These are phyloP conservation scores for Phasia obesa DNA, from an alignment of 2,888 invertebrate genomes.

Conservation along the genomic window DNA sequence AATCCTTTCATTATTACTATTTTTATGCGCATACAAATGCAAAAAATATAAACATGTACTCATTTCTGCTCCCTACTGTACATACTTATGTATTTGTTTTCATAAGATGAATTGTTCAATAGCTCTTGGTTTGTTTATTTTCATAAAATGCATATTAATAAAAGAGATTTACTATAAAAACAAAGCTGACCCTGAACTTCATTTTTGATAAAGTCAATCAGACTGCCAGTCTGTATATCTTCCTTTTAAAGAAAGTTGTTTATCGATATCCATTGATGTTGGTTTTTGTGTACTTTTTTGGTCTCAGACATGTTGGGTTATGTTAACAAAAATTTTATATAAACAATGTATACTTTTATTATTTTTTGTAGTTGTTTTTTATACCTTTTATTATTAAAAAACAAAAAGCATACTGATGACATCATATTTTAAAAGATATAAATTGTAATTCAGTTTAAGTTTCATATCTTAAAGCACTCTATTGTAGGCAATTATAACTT, in stretches of 20 bases:
- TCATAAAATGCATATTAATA: background rate
- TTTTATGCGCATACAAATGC: too few relatives aligned
- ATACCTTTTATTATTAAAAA: conserved; percentile 22
- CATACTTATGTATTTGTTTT: conserved; percentile 1
- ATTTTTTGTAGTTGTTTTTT: conserved; percentile 24
- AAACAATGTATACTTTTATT: conserved; percentile 22
- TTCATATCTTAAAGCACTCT: too few relatives aligned
- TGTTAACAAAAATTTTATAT: conserved; percentile 3
- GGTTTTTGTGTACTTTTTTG: conserved; percentile 3
- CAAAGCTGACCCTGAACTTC: conserved; percentile 68
- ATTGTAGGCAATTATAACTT: background rate
- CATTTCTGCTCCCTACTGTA: too few relatives aligned
- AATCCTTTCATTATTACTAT: too few relatives aligned
- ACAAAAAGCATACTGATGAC: conserved; percentile 57
- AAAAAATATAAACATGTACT: too few relatives aligned
- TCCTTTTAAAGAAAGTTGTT: conserved; percentile 66
- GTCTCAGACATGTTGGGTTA: conserved; percentile 11
- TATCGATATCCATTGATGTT: conserved; percentile 50
- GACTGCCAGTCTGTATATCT: conserved; percentile 8
- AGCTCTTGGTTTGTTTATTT: conserved; percentile 18
- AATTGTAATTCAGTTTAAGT: too few relatives aligned
- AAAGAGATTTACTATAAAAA: conserved; percentile 42
- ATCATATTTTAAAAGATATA: conserved; percentile 62
- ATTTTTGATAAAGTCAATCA: conserved; percentile 31
- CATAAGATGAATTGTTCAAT: conserved; percentile 48